Percentiles rank a stretch among this genome's conserved stretches.
phyloP scores from a whole-genome alignment of 2,888 invertebrate genomes.

The Lasioglossum vierecki region DNA sequence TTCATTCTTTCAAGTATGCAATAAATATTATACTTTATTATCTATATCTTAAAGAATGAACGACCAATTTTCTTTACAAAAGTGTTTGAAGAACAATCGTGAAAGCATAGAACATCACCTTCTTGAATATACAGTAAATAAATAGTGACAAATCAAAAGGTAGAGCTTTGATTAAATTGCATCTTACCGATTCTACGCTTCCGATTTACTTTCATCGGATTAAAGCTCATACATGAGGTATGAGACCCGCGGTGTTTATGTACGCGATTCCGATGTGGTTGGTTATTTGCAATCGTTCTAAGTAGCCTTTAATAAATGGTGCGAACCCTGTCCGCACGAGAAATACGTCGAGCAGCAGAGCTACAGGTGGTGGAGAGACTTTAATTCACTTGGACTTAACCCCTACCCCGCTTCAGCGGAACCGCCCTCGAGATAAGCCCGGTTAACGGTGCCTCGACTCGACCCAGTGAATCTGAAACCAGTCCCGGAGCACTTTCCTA shows the following conservation, averaged over 20 bases:
- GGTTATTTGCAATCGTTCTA: conserved; percentile 9
- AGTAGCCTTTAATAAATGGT: conserved; percentile 4
- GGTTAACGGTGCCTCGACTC: conserved; percentile 66
- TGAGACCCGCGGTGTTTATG: background rate
- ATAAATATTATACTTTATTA: background rate
- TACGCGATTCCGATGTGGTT: background rate
- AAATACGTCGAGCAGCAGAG: conserved; percentile 41
- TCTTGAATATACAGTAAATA: background rate
- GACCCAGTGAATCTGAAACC: conserved; percentile 69
- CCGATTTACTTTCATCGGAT: background rate
- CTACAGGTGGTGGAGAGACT: conserved; percentile 75
- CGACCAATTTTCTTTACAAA: background rate
- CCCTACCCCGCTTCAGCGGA: conserved; percentile 29
- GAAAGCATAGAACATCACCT: background rate
- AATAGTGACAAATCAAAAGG: background rate
- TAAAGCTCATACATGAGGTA: background rate
- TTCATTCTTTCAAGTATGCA: background rate
- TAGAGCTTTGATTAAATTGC: background rate
- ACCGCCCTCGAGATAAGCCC: conserved; percentile 63
- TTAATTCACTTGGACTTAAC: conserved; percentile 71
- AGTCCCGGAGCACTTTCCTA: conserved; percentile 53
- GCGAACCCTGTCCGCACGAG: background rate
- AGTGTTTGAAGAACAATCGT: background rate
- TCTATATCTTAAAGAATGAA: background rate
- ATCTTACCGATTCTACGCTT: background rate